Conservation (phyloP, 1,140 invertebrate genomes). For the Ceratitis capitata region DNA sequence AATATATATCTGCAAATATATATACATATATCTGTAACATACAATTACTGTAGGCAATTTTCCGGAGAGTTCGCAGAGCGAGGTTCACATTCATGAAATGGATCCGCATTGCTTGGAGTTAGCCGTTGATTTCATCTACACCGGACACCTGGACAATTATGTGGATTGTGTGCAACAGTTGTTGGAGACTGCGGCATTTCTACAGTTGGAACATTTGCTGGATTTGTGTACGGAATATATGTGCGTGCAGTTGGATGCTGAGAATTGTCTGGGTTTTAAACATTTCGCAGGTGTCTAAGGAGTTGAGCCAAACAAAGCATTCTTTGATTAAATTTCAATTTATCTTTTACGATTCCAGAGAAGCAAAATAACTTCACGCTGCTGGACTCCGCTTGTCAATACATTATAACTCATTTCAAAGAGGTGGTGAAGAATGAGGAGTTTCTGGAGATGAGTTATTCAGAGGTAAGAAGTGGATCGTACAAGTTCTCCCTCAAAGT, state of each 20-base stretch:
- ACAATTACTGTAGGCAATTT: conserved; percentile 36
- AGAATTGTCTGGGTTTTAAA: conserved; percentile 45
- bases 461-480: conserved; percentile 44
- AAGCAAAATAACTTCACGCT: conserved; percentile 42
- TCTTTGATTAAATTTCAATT: background rate
- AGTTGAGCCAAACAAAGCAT: background rate
- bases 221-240: conserved; percentile 44
- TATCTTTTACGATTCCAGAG: background rate
- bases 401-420: conserved; percentile 42
- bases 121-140: conserved; percentile 45
- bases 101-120: conserved; percentile 42
- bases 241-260: conserved; percentile 40
- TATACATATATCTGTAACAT: background rate
- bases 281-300: conserved; percentile 37
- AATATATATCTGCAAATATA: background rate
- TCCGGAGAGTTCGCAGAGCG: conserved; percentile 40
- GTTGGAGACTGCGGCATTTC: conserved; percentile 41
- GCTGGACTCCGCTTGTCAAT: conserved; percentile 39
- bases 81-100: conserved; percentile 42
- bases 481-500: no score
- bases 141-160: conserved; percentile 33
- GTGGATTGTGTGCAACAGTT: conserved; percentile 43
- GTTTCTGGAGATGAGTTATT: conserved; percentile 42
- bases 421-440: conserved; percentile 44
- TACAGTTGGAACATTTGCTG: conserved; percentile 42